Evolutionary conservation across 2,113 vertebrate species (phyloP).

Genomic region (Rhadina sibilatrix): DNA sequence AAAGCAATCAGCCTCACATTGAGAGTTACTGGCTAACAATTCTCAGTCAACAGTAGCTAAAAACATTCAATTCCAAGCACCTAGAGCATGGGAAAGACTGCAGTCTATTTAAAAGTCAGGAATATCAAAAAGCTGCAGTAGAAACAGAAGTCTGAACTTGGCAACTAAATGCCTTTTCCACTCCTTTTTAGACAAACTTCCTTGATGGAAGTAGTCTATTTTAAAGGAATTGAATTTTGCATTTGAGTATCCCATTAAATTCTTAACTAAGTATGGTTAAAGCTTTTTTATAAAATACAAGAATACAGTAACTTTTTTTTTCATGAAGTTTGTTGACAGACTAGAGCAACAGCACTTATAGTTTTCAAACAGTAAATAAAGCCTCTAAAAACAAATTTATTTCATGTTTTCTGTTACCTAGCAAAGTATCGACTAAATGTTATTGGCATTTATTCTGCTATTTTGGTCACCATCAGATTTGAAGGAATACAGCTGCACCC

Average conservation of each 20-base stretch:
- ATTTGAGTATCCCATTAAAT: background rate
- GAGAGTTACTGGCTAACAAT: background rate
- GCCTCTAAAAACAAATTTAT: background rate
- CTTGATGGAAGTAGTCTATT: background rate
- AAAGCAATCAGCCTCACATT: background rate
- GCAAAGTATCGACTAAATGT: background rate
- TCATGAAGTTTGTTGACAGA: background rate
- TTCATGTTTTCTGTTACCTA: background rate
- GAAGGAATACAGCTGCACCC: conserved; percentile 35
- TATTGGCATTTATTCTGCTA: background rate
- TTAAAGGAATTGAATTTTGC: background rate
- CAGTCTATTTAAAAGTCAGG: background rate
- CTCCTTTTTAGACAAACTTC: background rate
- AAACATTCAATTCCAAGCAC: background rate
- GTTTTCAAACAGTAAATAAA: conserved; percentile 9
- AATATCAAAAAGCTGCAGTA: background rate
- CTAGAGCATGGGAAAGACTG: background rate
- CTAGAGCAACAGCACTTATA: background rate
- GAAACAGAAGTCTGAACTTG: background rate
- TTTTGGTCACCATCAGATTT: background rate
- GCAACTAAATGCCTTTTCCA: conserved; percentile 16
- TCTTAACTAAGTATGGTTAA: background rate
- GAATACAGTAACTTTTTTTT: background rate
- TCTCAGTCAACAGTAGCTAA: background rate
- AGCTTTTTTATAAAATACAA: background rate